Conservation (phyloP, 2,888 invertebrate genomes). For the Hyppa rectilinea region DNA sequence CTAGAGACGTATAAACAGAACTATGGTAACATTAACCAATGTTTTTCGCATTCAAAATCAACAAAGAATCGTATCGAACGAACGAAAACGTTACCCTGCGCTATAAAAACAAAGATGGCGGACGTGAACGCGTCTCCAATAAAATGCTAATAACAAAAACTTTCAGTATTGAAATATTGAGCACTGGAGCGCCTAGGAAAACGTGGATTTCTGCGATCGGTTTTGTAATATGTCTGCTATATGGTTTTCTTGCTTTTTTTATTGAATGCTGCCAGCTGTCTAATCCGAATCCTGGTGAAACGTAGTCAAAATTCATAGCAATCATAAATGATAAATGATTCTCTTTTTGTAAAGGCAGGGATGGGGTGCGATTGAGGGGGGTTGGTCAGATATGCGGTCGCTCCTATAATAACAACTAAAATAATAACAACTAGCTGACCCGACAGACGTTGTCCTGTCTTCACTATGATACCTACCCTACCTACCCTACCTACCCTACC, state of each 20-base stretch:
- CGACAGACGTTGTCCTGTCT: too few species aligned
- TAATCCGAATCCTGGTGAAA: neutral
- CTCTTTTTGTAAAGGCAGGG: too few species aligned
- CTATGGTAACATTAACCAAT: neutral
- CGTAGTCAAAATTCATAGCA: neutral
- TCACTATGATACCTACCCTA: too few species aligned
- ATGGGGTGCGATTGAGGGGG: too few species aligned
- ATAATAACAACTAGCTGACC: too few species aligned
- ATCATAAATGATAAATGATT: too few species aligned
- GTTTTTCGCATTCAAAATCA: constrained; percentile 12
- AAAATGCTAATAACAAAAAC: constrained; percentile 63
- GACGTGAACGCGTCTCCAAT: constrained; percentile 39
- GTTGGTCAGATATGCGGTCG: too few species aligned
- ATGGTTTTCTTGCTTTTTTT: neutral
- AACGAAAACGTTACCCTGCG: constrained; percentile 24
- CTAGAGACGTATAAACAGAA: neutral
- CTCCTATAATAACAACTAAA: too few species aligned
- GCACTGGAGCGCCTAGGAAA: constrained; percentile 32
- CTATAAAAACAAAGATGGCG: constrained; percentile 42
- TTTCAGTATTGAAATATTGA: constrained; percentile 62
- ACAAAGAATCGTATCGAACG: constrained; percentile 15
- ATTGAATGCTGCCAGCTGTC: neutral
- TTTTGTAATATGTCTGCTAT: constrained; percentile 12
- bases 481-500: too few species aligned
- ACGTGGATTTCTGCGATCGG: neutral